phyloP scores from a whole-genome alignment of 2,888 invertebrate genomes.

The Lomographa bimaculata region DNA sequence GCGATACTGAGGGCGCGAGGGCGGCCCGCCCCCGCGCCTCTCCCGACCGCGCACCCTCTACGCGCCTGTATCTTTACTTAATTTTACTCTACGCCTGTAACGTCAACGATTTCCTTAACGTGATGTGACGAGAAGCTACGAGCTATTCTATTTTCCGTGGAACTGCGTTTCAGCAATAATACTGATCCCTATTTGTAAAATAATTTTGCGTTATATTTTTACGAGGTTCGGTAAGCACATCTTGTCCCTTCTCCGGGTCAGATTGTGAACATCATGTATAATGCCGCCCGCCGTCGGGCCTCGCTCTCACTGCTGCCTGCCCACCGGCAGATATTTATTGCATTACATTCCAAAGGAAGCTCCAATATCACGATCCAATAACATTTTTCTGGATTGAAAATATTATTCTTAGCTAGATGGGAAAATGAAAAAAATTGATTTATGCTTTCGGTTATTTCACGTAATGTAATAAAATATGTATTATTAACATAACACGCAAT shows the following conservation, averaged over 20 bases:
- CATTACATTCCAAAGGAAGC: conserved; percentile 48
- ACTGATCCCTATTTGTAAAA: conserved; percentile 26
- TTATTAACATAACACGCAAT: too few relatives aligned
- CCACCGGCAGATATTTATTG: conserved; percentile 44
- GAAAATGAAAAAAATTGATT: conserved; percentile 20
- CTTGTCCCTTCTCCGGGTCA: conserved; percentile 36
- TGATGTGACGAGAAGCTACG: conserved; percentile 45
- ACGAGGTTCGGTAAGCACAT: conserved; percentile 35
- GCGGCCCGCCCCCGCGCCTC: conserved; percentile 42
- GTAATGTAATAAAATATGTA: not conserved
- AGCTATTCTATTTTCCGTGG: conserved; percentile 37
- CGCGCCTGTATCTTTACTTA: conserved; percentile 67
- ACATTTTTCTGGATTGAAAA: conserved; percentile 46
- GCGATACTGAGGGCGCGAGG: conserved; percentile 70
- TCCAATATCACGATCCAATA: conserved; percentile 54
- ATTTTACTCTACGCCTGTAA: conserved; percentile 67
- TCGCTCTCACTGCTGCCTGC: conserved; percentile 31
- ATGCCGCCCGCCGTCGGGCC: conserved; percentile 36
- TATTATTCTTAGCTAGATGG: conserved; percentile 42
- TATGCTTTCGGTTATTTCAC: conserved; percentile 3
- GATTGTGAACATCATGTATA: conserved; percentile 47
- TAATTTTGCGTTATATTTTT: conserved; percentile 25
- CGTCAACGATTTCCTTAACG: conserved; percentile 65
- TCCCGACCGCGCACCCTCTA: conserved; percentile 49
- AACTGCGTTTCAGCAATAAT: conserved; percentile 36